Evolutionary conservation across 2,113 vertebrate species (phyloP), one percentile per base, ranked within the genome.

Genomic region (Actenoides lindsayi): DNA sequence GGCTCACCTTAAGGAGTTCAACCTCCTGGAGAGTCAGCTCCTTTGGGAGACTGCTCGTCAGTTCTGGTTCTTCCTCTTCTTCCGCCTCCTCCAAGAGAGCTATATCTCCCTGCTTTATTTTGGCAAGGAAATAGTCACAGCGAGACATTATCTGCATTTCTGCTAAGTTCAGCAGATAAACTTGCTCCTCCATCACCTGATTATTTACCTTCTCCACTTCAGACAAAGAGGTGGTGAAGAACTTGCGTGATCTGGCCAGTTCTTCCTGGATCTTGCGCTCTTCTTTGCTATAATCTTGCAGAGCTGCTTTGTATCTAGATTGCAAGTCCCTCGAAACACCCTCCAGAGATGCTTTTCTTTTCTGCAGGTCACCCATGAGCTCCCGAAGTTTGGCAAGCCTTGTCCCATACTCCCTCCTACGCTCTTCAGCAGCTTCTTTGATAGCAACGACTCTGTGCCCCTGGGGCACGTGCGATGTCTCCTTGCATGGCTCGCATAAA

Each of bases 141-240:
- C 99, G 98, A 25, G 99, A 99, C 90, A 99, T 98, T 5, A 99
- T 99, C 98, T 99, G 99, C 71, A 99, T 99, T 96, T 99, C 99
- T 2, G 99, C 99, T 9, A 99, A 98, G 97, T 99, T 99, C 17
- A 99, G 98, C 56, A 99, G 98, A 89, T 99, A 99, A 2, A 99
- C 98, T 93, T 99, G 99, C 74, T 99, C 99, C 93, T 99, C 99
- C 71, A 99, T 97, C 48, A 99, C 98, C 53, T 99, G 99, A 10
- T 97, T 98, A 56, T 99, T 99, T 39, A 98, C 95, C 89, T 99
- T 99, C 91, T 99, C 99, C 11, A 99, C 98, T 90, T 99, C 99
- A 2, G 98, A 98, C 97, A 99, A 88, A 30, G 99, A 99, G 28
- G 98, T 95, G 1, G 98, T 98, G 93, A 99, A 99, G 56, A 98